Conservation (phyloP, 2,113 vertebrate species). For the Tor tambroides region DNA sequence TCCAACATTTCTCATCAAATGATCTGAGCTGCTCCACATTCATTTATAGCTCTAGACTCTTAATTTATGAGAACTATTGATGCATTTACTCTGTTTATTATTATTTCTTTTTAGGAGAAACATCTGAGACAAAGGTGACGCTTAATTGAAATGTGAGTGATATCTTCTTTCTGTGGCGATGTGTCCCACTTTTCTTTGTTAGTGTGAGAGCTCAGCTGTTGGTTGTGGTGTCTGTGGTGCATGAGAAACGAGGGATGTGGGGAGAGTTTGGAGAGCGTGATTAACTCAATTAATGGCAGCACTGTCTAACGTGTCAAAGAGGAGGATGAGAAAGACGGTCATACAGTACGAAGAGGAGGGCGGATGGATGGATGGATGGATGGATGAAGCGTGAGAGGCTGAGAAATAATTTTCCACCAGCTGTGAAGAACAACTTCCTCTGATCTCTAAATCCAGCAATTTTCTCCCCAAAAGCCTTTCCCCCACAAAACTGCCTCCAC, state of each 20-base stretch:
- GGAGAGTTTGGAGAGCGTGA: conserved; percentile 51
- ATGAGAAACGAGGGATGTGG: conserved; percentile 32
- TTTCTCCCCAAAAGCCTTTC: background rate
- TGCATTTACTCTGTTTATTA: background rate
- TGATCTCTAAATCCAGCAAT: conserved; percentile 25
- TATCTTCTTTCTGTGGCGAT: conserved; percentile 8
- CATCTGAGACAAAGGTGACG: background rate
- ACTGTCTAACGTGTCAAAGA: conserved; percentile 51
- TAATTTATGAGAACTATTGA: background rate
- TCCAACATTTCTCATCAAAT: too few species aligned
- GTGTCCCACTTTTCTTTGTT: conserved; percentile 52
- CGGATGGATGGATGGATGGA: background rate
- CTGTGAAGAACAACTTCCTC: conserved; percentile 48
- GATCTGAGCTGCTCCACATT: background rate
- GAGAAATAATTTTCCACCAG: conserved; percentile 47
- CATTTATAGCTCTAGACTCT: background rate
- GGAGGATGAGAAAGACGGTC: conserved; percentile 35
- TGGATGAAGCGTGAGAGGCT: background rate
- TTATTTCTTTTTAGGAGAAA: background rate
- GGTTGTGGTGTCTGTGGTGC: conserved; percentile 39
- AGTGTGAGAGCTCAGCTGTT: conserved; percentile 43
- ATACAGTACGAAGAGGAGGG: background rate
- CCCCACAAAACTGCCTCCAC: background rate
- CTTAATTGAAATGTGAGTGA: background rate
- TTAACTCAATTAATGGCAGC: conserved; percentile 61